Conservation (phyloP, 2,113 vertebrate genomes). For the Mesoclemmys tuberculata region DNA sequence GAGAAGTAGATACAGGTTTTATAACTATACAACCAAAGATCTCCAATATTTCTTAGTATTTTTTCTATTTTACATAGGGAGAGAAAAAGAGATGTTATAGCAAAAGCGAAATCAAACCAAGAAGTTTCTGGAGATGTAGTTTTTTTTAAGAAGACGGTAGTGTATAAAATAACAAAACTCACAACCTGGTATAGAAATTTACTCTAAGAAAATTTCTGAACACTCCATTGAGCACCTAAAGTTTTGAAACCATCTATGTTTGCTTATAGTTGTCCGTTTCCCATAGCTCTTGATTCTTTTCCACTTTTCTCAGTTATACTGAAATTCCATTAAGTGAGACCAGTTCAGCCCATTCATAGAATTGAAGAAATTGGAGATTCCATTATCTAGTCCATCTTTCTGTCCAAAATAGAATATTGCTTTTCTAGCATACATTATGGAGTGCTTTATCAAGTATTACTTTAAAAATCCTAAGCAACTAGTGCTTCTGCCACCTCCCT, state of each 20-base stretch:
- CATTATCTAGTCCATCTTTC: not conserved
- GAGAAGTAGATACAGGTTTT: not conserved
- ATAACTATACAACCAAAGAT: too few species aligned
- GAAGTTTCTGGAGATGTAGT: not conserved
- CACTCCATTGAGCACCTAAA: not conserved
- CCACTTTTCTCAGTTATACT: not conserved
- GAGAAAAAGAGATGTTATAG: too few species aligned
- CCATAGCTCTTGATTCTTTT: not conserved
- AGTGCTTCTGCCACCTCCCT: not conserved
- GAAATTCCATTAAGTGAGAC: not conserved
- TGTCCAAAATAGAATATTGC: not conserved
- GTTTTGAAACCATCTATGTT: not conserved
- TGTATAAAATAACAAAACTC: not conserved
- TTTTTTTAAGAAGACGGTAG: not conserved
- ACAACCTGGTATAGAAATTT: not conserved
- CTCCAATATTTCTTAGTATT: not conserved
- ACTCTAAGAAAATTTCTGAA: not conserved
- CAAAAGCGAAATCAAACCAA: not conserved
- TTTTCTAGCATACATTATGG: not conserved
- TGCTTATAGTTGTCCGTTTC: not conserved
- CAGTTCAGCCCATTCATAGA: not conserved
- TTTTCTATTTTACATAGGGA: not conserved
- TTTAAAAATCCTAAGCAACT: not conserved
- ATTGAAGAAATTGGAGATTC: not conserved
- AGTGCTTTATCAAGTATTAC: not conserved